A percentile compares a stretch with the other conserved stretches of the same genome.
These are phyloP conservation scores for Helarctos malayanus DNA, from an alignment of 2,797 vertebrate species.

Conservation along the genomic window DNA sequence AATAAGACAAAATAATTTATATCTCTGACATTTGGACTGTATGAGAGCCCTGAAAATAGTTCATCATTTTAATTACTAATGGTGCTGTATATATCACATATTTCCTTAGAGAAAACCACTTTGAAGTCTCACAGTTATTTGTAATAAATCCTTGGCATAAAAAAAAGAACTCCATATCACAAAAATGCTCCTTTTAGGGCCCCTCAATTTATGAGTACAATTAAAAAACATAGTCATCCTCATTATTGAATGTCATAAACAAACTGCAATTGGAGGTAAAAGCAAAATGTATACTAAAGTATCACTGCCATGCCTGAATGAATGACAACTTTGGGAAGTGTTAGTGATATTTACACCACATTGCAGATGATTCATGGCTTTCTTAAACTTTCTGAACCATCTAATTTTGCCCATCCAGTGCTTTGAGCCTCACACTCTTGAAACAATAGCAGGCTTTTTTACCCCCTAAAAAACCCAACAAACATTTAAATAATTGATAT, in stretches of 20 bases:
- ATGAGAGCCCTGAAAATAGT: constrained; percentile 30
- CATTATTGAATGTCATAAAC: constrained; percentile 63
- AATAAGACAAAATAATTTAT: constrained; percentile 51
- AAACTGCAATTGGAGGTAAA: constrained; percentile 59
- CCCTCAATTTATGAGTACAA: constrained; percentile 65
- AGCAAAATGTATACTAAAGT: background rate
- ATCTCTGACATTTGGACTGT: constrained; percentile 46
- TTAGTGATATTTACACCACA: background rate
- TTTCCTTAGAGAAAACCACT: background rate
- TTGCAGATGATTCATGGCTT: background rate
- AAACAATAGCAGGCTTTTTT: background rate
- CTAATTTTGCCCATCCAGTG: background rate
- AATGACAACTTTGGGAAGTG: constrained; percentile 22
- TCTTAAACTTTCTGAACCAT: constrained; percentile 9
- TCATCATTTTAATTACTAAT: constrained; percentile 67
- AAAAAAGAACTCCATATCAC: background rate
- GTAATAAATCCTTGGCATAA: constrained; percentile 56
- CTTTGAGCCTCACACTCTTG: background rate
- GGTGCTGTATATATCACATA: background rate
- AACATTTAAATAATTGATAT: background rate
- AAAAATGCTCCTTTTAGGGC: constrained; percentile 41
- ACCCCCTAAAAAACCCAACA: background rate
- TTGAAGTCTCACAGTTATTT: constrained; percentile 51
- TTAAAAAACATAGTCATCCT: constrained; percentile 41
- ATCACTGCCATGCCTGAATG: background rate